Evolutionary conservation across 1,140 invertebrate species (phyloP), one percentile per base, ranked within the genome.

Genomic region (Portunus trituberculatus): DNA sequence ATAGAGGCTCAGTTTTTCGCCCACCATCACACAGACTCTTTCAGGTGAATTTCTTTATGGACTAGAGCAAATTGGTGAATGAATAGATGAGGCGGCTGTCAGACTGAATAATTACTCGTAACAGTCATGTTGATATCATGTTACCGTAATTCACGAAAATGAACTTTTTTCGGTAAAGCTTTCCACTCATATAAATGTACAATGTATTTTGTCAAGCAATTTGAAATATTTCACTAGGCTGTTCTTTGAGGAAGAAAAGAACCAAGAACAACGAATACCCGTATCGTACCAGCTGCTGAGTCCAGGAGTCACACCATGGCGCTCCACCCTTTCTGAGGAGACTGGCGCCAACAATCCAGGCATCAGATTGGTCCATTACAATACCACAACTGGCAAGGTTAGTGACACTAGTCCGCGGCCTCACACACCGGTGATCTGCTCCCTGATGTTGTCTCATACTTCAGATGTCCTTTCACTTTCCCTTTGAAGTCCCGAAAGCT

Each of bases 1-100:
- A 99, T 99, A 93, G 98, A 98, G 7, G 99, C 98, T 46, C 99
- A 99, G 97, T 99, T 99, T 97, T 99, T 99, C 96, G 99, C 98
- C 8, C 98, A 99, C 97, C 97, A 98, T 95, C 99, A 99, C 97
- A 98, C 98, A 14, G 99, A 99, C 97, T 98, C 98, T 0, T 99
- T 99, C 97, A 94, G 96, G 95, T 48, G 96, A 96, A 67, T 82
- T 48, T 10, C 16, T 67, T n/a, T 39, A 29, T 2, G n/a, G 25
- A 8, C 31, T 25, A 59, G 48, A 16, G 52, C 39, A 39, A 39
- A 39, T 39, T 2, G 39, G 6, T 39, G 39, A 39, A 39, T 39
- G 6, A 1, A 39, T 39, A 39, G 1, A 39, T 39, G 39, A 6
- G 39, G 39, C 39, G 39, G 6, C 1, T 39, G 1, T 39, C 39